Evolutionary conservation across 1,140 invertebrate genomes (phyloP), one percentile per base, ranked within the genome.

Genomic region (Achatina immaculata): DNA sequence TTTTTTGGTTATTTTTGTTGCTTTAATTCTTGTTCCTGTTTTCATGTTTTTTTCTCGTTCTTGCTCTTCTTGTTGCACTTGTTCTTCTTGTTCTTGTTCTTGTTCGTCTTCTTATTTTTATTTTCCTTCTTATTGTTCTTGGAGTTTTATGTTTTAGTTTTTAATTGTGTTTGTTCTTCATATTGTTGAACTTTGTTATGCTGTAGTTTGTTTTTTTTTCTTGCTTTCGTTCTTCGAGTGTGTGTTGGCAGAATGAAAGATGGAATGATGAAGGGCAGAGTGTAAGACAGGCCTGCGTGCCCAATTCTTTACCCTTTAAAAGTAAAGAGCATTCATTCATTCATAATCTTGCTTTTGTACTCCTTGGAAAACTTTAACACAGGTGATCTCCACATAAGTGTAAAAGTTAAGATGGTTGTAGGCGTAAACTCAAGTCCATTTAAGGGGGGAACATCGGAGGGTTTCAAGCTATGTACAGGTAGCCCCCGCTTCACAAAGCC

Each of bases 121-220:
- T 48, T 69, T 28, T 79, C 40, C 65, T 68, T 69, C 36, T 68
- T n/a, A 34, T 69, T 68, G 58, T 79, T 43, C 65, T 69, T 79
- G 58, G 68, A 28, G 36, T 69, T 68, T 36, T 69, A 28, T 45
- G 36, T n/a, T 42, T 69, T n/a, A 36, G 21, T 36, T 65, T 28
- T 11, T 43, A 21, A 24, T 28, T 62, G 24, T 58, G n/a, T n/a
- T 28, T 34, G 14, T 69, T 11, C 38, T 9, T 66, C 9, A 11
- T 66, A 7, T 9, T 9, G 4, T 48, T 45, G 24, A 21, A 69
- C 0, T 71, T 16, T 6, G 14, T 80, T 2, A 38, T 1, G 1
- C 31, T 51, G 19, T 71, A 0, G 1, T 36, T 24, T 36, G 28
- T 16, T 40, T 71, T 48, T n/a, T 48, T 14, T 58, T 69, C n/a